These are phyloP conservation scores for Parambassis ranga DNA, from an alignment of 2,797 vertebrate species.

Conservation along the genomic window DNA sequence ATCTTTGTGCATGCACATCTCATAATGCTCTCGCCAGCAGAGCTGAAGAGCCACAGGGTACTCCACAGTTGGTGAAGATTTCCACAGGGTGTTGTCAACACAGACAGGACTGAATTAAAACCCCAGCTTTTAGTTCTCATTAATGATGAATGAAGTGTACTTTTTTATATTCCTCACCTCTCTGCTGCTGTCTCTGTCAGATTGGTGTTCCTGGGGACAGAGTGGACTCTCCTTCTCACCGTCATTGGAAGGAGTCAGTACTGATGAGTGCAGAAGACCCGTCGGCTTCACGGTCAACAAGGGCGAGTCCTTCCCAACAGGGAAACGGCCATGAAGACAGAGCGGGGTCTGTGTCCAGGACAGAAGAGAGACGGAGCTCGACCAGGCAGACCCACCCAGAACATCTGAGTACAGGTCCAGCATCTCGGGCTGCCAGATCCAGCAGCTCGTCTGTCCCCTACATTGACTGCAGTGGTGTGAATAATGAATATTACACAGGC, in stretches of 20 bases:
- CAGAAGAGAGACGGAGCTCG: conserved; percentile 76
- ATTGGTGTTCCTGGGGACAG: conserved; percentile 73
- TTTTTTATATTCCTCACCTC: not conserved
- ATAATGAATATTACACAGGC: conserved; percentile 84
- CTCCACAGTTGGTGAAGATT: not conserved
- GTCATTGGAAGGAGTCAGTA: conserved; percentile 80
- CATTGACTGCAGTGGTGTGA: conserved; percentile 88
- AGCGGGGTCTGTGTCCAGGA: conserved; percentile 56
- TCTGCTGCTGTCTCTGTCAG: conserved; percentile 65
- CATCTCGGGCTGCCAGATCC: conserved; percentile 84
- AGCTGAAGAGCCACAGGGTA: not conserved
- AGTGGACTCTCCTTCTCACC: conserved; percentile 74
- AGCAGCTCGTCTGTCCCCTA: conserved; percentile 87
- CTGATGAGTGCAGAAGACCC: conserved; percentile 80
- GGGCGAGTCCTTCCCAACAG: conserved; percentile 75
- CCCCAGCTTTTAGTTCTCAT: not conserved
- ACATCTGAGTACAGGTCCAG: conserved; percentile 93
- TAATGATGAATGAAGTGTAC: not conserved
- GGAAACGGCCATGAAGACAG: conserved; percentile 72
- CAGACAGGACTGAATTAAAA: not conserved
- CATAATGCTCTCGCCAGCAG: not conserved
- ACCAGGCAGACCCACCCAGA: conserved; percentile 80
- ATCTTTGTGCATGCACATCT: not conserved
- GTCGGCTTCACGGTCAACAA: conserved; percentile 69
- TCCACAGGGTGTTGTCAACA: not conserved